A percentile compares a stretch with the other conserved stretches of the same genome.
These are phyloP conservation scores for Meteorus cinctellus DNA, from an alignment of 2,888 invertebrate species.

Conservation along the genomic window DNA sequence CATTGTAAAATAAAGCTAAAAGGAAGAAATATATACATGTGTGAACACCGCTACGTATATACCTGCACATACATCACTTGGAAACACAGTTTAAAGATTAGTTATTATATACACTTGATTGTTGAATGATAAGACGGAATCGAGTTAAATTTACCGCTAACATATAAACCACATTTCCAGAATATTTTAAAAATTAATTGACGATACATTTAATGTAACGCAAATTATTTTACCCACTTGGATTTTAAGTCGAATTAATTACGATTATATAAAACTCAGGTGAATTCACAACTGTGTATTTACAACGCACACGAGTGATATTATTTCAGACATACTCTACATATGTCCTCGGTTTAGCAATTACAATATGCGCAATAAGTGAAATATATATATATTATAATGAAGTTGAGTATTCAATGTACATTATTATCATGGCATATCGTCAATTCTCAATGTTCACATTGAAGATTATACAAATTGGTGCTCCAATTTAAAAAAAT, in stretches of 20 bases:
- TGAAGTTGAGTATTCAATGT: background rate
- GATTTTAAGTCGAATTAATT: background rate
- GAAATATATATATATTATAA: background rate
- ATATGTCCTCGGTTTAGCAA: constrained; percentile 26
- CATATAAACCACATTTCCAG: background rate
- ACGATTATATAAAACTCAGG: background rate
- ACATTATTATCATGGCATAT: background rate
- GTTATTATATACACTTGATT: background rate
- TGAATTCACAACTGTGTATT: background rate
- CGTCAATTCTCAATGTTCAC: background rate
- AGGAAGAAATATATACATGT: constrained; percentile 36
- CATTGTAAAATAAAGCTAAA: constrained; percentile 48
- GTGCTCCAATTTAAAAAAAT: too few species aligned
- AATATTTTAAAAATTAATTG: background rate
- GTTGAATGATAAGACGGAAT: background rate
- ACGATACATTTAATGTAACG: background rate
- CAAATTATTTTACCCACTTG: background rate
- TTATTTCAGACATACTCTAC: constrained; percentile 6
- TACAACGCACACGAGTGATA: background rate
- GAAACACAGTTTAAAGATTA: background rate
- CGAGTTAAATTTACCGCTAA: background rate
- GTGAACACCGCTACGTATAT: background rate
- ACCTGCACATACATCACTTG: background rate
- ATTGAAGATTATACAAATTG: background rate
- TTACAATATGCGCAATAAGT: constrained; percentile 7